Percentiles rank a stretch among this genome's conserved stretches.
These are phyloP conservation scores for Gnatocerus cornutus DNA, from an alignment of 2,888 invertebrate species.

Conservation along the genomic window DNA sequence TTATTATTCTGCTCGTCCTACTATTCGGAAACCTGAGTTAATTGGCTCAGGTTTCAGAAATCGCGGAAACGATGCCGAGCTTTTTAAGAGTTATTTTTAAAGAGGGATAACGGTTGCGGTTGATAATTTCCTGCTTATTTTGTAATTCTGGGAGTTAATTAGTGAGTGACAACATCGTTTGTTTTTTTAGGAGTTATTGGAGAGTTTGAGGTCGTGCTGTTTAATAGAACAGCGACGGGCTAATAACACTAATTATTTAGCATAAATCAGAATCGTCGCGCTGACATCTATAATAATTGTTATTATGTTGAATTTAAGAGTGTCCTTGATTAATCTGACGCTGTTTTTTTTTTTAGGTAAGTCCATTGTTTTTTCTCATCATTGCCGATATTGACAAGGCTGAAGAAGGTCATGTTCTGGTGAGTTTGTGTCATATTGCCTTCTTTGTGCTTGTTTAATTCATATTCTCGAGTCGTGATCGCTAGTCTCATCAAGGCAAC, in stretches of 20 bases:
- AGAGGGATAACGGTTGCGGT: too few relatives aligned
- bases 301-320: constrained; percentile 45
- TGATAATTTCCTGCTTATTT: too few relatives aligned
- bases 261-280: constrained; percentile 45
- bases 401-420: constrained; percentile 54
- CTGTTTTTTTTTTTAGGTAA: constrained; percentile 48
- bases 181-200: too few relatives aligned
- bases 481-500: constrained; percentile 56
- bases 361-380: constrained; percentile 49
- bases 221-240: not conserved
- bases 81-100: too few relatives aligned
- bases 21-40: constrained; percentile 11
- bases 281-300: constrained; percentile 50
- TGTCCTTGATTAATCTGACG: constrained; percentile 47
- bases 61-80: too few relatives aligned
- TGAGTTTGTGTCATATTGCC: constrained; percentile 57
- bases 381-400: constrained; percentile 46
- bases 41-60: not conserved
- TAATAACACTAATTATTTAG: constrained; percentile 50
- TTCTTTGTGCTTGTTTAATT: constrained; percentile 54
- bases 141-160: too few relatives aligned
- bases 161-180: too few relatives aligned
- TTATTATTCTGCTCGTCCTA: not conserved
- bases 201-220: too few relatives aligned
- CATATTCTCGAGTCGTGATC: constrained; percentile 56